Evolutionary conservation across 2,888 invertebrate species (phyloP).

Genomic region (Plemyria rubiginata): DNA sequence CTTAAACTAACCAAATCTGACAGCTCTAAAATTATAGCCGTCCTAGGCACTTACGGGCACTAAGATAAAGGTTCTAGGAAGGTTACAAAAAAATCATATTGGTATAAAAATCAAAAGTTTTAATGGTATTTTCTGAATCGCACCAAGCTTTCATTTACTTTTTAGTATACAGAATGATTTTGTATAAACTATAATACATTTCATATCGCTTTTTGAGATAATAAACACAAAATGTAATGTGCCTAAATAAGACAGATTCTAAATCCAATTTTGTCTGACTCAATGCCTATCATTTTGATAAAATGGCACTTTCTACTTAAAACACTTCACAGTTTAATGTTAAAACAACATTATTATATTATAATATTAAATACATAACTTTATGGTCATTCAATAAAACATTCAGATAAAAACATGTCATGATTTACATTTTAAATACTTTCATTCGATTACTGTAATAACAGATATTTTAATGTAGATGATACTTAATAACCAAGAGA

Average conservation of each 20-base stretch:
- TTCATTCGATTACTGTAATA: constrained; percentile 60
- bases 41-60: no score
- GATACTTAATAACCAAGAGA: constrained; percentile 64
- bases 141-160: constrained; percentile 85
- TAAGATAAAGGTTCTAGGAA: constrained; percentile 21
- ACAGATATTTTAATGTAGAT: constrained; percentile 44
- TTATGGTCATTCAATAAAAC: constrained; percentile 46
- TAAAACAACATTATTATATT: constrained; percentile 38
- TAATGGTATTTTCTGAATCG: constrained; percentile 85
- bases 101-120: constrained; percentile 86
- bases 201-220: constrained; percentile 69
- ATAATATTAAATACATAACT: constrained; percentile 45
- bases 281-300: constrained; percentile 63
- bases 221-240: constrained; percentile 69
- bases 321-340: constrained; percentile 32
- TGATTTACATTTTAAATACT: constrained; percentile 58
- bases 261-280: constrained; percentile 81
- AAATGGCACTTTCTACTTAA: constrained; percentile 67
- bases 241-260: constrained; percentile 68
- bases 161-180: constrained; percentile 84
- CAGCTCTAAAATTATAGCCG: no score
- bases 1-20: no score
- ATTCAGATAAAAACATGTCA: constrained; percentile 53
- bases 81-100: constrained; percentile 71
- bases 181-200: constrained; percentile 81